These are phyloP conservation scores for Momotus momota DNA, from an alignment of 2,797 vertebrate species.

Conservation along the genomic window DNA sequence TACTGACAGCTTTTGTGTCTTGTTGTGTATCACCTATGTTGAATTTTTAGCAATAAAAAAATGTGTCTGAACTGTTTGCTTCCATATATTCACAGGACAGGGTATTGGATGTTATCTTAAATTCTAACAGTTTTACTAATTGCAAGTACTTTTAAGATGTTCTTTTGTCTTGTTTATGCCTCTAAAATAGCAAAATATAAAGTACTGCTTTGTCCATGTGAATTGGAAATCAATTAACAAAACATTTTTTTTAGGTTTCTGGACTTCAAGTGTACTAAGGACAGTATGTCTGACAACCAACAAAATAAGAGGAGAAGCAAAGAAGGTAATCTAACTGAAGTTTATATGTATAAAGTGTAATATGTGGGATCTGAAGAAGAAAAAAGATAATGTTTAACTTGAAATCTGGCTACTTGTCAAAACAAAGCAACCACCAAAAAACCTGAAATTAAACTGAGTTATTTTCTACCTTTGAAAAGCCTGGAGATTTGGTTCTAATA, in stretches of 20 bases:
- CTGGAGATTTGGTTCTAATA: background rate
- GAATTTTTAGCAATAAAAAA: background rate
- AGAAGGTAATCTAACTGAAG: conserved; percentile 2
- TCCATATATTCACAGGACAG: background rate
- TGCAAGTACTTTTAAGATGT: background rate
- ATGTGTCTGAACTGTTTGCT: background rate
- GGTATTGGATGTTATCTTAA: background rate
- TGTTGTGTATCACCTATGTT: background rate
- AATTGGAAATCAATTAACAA: background rate
- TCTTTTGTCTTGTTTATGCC: background rate
- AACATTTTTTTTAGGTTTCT: background rate
- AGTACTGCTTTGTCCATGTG: background rate
- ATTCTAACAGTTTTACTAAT: background rate
- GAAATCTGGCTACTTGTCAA: background rate
- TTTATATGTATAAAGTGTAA: background rate
- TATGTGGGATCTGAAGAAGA: background rate
- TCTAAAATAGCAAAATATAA: background rate
- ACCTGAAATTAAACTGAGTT: background rate
- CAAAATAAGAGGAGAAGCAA: background rate
- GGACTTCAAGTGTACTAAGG: background rate
- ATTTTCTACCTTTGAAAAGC: background rate
- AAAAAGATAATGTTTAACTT: background rate
- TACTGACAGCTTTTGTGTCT: background rate
- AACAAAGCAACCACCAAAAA: background rate
- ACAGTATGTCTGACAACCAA: background rate